A percentile compares a stretch with the other conserved stretches of the same genome.
These are phyloP conservation scores for Drosophila ohnishii DNA, from an alignment of 1,140 invertebrate species.

Conservation along the genomic window DNA sequence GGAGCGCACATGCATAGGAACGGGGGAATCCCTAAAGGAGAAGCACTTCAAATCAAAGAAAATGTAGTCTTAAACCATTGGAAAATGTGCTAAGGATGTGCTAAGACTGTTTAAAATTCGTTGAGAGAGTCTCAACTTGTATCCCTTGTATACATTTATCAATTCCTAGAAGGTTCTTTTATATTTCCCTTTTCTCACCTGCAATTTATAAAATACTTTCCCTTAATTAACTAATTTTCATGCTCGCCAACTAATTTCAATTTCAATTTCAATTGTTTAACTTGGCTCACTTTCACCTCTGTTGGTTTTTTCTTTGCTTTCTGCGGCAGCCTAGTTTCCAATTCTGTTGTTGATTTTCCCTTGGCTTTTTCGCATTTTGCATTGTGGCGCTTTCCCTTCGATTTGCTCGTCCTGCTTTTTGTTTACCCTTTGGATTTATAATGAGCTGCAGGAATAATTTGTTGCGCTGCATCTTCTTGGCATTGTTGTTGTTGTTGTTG, in stretches of 20 bases:
- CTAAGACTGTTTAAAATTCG: background rate
- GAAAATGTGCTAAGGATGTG: background rate
- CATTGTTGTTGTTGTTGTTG: background rate
- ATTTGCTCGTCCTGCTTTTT: conserved; percentile 10
- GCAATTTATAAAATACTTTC: background rate
- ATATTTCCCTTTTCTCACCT: background rate
- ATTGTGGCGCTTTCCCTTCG: conserved; percentile 35
- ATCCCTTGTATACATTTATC: background rate
- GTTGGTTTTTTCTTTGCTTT: background rate
- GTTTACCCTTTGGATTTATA: conserved; percentile 40
- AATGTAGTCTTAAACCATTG: background rate
- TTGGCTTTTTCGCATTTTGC: conserved; percentile 42
- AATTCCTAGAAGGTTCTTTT: no score
- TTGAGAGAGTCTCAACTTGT: background rate
- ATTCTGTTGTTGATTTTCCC: conserved; percentile 19
- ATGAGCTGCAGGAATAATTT: conserved; percentile 56
- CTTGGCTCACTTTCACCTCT: conserved; percentile 39
- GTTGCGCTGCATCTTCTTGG: conserved; percentile 13
- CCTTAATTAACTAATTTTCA: conserved; percentile 30
- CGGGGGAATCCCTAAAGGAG: background rate
- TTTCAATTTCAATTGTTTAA: conserved; percentile 45
- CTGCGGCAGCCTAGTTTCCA: conserved; percentile 42
- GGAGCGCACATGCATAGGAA: conserved; percentile 26
- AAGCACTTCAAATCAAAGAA: background rate
- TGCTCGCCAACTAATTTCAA: conserved; percentile 42